phyloP scores from a whole-genome alignment of 2,797 vertebrate species.

The Lagorchestes hirsutus region DNA sequence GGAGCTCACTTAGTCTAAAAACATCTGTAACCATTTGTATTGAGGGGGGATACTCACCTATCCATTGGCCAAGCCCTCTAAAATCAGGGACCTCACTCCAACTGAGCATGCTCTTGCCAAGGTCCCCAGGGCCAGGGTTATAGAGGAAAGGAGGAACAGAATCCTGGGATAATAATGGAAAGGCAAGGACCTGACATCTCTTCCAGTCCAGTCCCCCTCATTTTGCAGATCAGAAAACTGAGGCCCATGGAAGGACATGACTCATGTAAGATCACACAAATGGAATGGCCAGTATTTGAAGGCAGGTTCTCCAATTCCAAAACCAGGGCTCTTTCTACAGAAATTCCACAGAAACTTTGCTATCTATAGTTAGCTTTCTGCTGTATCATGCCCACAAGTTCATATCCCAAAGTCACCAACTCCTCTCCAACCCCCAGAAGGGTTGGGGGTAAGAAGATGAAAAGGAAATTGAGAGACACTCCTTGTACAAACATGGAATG shows the following conservation, averaged over 20 bases:
- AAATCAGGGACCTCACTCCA: not conserved
- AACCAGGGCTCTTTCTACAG: not conserved
- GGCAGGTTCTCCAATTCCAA: not conserved
- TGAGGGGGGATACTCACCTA: not conserved
- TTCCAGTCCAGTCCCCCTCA: not conserved
- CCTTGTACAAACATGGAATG: not conserved
- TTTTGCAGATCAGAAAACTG: not conserved
- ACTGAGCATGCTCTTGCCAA: not conserved
- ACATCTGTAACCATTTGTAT: not conserved
- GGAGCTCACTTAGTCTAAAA: not conserved
- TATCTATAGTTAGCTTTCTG: not conserved
- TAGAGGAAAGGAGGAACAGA: not conserved
- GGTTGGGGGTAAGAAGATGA: not conserved
- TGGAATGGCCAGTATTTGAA: not conserved
- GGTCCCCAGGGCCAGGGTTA: not conserved
- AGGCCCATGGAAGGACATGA: not conserved
- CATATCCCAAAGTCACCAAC: not conserved
- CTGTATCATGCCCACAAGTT: not conserved
- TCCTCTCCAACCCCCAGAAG: not conserved
- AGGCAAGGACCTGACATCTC: not conserved
- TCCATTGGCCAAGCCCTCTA: not conserved
- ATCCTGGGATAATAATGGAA: not conserved
- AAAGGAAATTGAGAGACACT: not conserved
- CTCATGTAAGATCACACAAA: not conserved
- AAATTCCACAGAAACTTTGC: not conserved